Conservation (phyloP, 2,888 invertebrate species). For the Ennomos erosarius region DNA sequence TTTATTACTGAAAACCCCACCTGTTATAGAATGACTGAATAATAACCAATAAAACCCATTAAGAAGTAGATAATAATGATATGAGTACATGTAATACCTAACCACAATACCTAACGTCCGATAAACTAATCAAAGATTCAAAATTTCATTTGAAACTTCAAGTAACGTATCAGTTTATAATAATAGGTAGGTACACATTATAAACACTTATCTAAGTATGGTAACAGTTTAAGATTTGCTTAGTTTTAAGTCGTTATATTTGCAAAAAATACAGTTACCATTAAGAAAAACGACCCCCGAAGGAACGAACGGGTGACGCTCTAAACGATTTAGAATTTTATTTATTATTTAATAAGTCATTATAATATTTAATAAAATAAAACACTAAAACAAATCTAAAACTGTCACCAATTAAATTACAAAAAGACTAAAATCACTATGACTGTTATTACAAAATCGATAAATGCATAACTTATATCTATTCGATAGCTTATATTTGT, state of each 20-base stretch:
- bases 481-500: slow-evolving; percentile 7
- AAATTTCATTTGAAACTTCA: slow-evolving; percentile 69
- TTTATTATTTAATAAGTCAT: background rate
- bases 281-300: too few species aligned
- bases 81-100: slow-evolving; percentile 58
- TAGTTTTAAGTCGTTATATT: background rate
- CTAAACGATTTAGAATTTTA: too few species aligned
- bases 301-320: too few species aligned
- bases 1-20: background rate
- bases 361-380: slow-evolving; percentile 1
- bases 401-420: slow-evolving; percentile 3
- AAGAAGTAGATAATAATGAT: slow-evolving; percentile 32
- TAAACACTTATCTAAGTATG: slow-evolving; percentile 33
- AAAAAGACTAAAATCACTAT: slow-evolving; percentile 30
- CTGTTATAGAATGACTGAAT: slow-evolving; percentile 5
- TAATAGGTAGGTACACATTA: slow-evolving; percentile 1
- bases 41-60: slow-evolving; percentile 2
- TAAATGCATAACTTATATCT: slow-evolving; percentile 36
- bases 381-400: slow-evolving; percentile 17
- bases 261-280: too few species aligned
- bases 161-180: slow-evolving; percentile 67
- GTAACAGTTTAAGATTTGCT: slow-evolving; percentile 18
- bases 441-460: slow-evolving; percentile 35
- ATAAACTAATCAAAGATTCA: slow-evolving; percentile 76
- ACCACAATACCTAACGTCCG: slow-evolving; percentile 41